Base-by-base conservation (phyloP, 1,140 invertebrate species). In the Oryctes rhinoceros region DNA sequence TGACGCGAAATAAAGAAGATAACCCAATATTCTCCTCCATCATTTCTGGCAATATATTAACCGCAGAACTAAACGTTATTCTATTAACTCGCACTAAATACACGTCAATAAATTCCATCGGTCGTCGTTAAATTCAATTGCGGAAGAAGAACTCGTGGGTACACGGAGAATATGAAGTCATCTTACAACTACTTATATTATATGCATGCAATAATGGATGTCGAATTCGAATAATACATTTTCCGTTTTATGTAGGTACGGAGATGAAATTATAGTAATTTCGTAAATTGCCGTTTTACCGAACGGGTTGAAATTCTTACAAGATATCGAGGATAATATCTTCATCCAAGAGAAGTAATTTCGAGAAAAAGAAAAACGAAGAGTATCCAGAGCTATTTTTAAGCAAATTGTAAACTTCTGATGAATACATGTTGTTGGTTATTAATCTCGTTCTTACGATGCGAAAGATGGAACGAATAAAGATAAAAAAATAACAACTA, bases 41-140 rank as follows among this genome's bases (percentile, higher is more conserved):
- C 65, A 67, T 67, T 67, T 30, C 65, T 67, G 65, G 65, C 30
- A 30, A 67, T 30, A 67, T 67, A 67, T 67, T 24, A 67, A 67
- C 65, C 65, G 18, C 65, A 67, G 24, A 35, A 24, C 30, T 67
- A 35, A 67, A 24, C 65, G 65, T 35, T 67, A 30, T 10, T 67
- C 49, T 53, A 53, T 53, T 53, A 53, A 11, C 0, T 18, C 49
- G 11, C 11, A 53, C 49, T 53, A 53, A 53, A 53, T 53, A 53
- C 49, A 53, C 11, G 49, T 53, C 49, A 18, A 53, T 53, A 53
- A 53, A 53, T 53, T 53, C 3, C n/a, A 18, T 10, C 49, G 49
- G 49, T 15, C 65, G 30, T 67, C 30, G 18, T 67, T 67, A 67
- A 24, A 67, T 67, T 67, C 65, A 67, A 67, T 67, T 24, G 30